phyloP scores from a whole-genome alignment of 2,797 vertebrate species.

The Okamejei kenojei region DNA sequence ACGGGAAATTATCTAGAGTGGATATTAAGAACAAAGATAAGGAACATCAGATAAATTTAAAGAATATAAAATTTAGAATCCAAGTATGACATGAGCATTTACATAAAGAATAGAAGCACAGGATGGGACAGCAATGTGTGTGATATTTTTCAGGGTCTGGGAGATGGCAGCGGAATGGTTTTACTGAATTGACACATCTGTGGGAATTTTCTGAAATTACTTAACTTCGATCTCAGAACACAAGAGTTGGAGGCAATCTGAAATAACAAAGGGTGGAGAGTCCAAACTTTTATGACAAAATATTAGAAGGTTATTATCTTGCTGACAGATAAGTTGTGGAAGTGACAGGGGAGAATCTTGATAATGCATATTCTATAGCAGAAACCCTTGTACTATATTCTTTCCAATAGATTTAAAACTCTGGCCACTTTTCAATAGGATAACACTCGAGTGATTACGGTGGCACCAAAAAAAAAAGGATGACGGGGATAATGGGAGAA shows the following conservation, averaged over 20 bases:
- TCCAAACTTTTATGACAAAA: neutral
- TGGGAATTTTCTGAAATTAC: neutral
- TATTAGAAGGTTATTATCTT: neutral
- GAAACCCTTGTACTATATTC: neutral
- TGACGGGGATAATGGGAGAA: neutral
- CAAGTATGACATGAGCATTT: neutral
- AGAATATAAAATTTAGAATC: neutral
- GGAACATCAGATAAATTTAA: neutral
- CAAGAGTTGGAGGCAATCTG: neutral
- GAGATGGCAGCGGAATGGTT: neutral
- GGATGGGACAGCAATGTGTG: neutral
- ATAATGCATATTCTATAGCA: neutral
- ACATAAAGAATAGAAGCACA: neutral
- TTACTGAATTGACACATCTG: neutral
- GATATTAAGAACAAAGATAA: neutral
- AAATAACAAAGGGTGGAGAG: neutral
- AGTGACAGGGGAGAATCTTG: neutral
- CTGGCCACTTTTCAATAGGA: neutral
- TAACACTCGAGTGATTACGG: neutral
- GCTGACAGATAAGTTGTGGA: neutral
- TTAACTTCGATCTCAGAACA: neutral
- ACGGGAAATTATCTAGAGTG: neutral
- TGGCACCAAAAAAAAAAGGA: neutral
- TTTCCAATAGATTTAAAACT: neutral
- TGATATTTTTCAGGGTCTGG: neutral